phyloP scores from a whole-genome alignment of 2,888 invertebrate species.

The Pseudolycoriella hygida region DNA sequence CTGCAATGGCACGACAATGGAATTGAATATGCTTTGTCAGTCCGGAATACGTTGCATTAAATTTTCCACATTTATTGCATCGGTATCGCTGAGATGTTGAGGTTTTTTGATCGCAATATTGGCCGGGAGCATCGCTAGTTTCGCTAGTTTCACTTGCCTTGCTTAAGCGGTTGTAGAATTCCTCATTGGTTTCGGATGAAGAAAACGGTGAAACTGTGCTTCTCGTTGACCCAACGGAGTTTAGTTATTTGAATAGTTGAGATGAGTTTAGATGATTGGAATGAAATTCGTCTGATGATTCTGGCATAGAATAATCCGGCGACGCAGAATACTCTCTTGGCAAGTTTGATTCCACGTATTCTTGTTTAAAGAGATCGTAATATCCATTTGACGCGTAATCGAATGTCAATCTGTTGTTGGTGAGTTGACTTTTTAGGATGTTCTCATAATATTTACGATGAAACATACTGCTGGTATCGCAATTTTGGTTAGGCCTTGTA shows the following conservation, averaged over 20 bases:
- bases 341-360: no score
- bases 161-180: conserved; percentile 1
- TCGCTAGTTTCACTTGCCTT: conserved; percentile 16
- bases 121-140: conserved; percentile 12
- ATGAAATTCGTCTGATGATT: no score
- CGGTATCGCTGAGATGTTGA: conserved; percentile 56
- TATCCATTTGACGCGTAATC: no score
- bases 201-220: no score
- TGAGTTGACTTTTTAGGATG: neutral
- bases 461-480: neutral
- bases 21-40: no score
- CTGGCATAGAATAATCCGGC: no score
- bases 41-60: conserved; percentile 92
- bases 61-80: conserved; percentile 85
- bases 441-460: no score
- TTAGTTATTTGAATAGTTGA: conserved; percentile 2
- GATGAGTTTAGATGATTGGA: no score
- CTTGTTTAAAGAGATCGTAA: no score
- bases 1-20: conserved; percentile 65
- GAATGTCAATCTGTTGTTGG: no score
- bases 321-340: conserved; percentile 7
- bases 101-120: conserved; percentile 18
- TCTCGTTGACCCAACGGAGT: conserved; percentile 25
- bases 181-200: conserved; percentile 28
- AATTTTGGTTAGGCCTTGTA: neutral